Conservation (phyloP, 2,888 invertebrate genomes). For the Odontomyia ornata region DNA sequence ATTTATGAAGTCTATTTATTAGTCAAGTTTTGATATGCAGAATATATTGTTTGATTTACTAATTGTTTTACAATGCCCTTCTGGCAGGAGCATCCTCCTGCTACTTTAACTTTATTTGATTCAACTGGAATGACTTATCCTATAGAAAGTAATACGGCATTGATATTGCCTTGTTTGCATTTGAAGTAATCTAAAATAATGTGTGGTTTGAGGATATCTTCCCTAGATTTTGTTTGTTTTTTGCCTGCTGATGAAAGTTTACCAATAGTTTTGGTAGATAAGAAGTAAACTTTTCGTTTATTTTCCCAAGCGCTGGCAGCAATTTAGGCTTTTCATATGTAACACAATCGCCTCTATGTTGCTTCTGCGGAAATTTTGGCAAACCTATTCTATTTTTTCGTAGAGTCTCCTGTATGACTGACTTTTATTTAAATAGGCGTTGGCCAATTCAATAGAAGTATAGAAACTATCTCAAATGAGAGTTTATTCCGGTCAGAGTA, state of each 20-base stretch:
- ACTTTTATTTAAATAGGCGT: neutral
- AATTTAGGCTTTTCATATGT: constrained; percentile 7
- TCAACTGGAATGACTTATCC: neutral
- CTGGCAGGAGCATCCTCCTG: too few relatives aligned
- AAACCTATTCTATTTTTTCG: neutral
- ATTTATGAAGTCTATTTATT: too few relatives aligned
- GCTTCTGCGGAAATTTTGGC: neutral
- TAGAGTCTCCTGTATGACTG: neutral
- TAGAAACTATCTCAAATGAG: neutral
- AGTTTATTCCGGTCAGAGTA: neutral
- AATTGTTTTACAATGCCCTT: too few relatives aligned
- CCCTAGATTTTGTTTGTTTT: neutral
- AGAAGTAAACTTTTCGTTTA: neutral
- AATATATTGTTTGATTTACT: too few relatives aligned
- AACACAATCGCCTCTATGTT: neutral
- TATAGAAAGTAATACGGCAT: neutral
- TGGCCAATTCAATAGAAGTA: neutral
- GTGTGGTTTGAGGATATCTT: neutral
- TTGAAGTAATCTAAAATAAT: neutral
- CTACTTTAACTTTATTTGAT: too few relatives aligned
- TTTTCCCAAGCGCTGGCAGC: neutral
- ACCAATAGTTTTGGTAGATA: neutral
- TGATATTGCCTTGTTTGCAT: neutral
- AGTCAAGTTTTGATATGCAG: too few relatives aligned
- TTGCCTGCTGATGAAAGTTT: neutral